phyloP scores from a whole-genome alignment of 2,888 invertebrate genomes.

The Lochmaea crataegi region DNA sequence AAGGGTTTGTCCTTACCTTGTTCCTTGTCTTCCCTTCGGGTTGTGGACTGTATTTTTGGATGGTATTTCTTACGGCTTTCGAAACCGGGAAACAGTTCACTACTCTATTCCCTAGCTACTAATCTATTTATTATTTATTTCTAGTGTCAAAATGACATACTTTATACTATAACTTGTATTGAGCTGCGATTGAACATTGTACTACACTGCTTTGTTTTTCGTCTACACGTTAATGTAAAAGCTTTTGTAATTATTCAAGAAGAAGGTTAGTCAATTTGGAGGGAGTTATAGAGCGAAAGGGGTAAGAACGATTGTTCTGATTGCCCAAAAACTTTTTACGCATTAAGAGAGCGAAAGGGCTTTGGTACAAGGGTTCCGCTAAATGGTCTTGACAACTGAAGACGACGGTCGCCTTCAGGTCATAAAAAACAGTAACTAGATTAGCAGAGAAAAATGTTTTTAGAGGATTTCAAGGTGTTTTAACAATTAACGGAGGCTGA shows the following conservation, averaged over 20 bases:
- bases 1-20: too few species aligned
- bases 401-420: conserved; percentile 14
- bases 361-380: conserved; percentile 18
- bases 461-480: background rate
- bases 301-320: conserved; percentile 32
- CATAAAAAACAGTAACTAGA: conserved; percentile 27
- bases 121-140: too few species aligned
- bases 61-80: too few species aligned
- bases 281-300: conserved; percentile 26
- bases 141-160: too few species aligned
- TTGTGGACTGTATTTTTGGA: too few species aligned
- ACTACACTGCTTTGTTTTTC: background rate
- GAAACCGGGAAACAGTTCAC: too few species aligned
- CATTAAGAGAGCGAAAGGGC: conserved; percentile 29
- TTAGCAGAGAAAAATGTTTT: background rate
- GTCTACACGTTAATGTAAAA: conserved; percentile 18
- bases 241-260: conserved; percentile 41
- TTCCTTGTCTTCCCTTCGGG: too few species aligned
- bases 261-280: conserved; percentile 37
- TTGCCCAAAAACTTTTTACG: conserved; percentile 29
- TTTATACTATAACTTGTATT: too few species aligned
- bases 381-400: conserved; percentile 37
- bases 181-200: background rate
- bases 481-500: background rate
- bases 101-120: too few species aligned